These are phyloP conservation scores for Mimumesa dahlbomi DNA, from an alignment of 2,888 invertebrate species.

Conservation along the genomic window DNA sequence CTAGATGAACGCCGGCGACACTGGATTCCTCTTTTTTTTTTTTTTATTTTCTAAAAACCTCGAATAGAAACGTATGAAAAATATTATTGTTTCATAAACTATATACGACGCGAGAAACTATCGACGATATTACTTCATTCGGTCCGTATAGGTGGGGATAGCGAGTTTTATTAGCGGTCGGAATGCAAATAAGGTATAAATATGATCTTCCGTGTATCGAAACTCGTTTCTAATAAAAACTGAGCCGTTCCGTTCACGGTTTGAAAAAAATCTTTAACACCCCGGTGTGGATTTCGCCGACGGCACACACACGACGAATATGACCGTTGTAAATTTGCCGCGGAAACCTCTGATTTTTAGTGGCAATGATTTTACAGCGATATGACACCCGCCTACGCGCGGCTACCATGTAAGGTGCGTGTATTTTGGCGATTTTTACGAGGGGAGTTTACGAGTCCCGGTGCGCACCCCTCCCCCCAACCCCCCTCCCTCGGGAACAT, in stretches of 20 bases:
- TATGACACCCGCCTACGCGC: conserved; percentile 69
- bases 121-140: neutral
- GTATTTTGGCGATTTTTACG: conserved; percentile 70
- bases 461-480: too few relatives aligned
- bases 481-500: conserved; percentile 51
- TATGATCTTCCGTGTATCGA: conserved; percentile 26
- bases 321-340: conserved; percentile 62
- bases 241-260: conserved; percentile 1
- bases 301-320: conserved; percentile 34
- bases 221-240: conserved; percentile 20
- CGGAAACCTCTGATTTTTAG: conserved; percentile 68
- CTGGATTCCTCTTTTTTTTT: too few relatives aligned
- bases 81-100: too few relatives aligned
- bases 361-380: conserved; percentile 69
- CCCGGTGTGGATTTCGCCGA: conserved; percentile 21
- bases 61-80: too few relatives aligned
- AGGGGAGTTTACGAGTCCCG: conserved; percentile 60
- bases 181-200: conserved; percentile 41
- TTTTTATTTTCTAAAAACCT: too few relatives aligned
- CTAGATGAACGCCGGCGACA: too few relatives aligned
- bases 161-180: conserved; percentile 23
- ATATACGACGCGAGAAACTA: too few relatives aligned
- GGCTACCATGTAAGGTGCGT: conserved; percentile 66
- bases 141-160: neutral
- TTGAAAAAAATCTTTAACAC: conserved; percentile 51